These are phyloP conservation scores for Griposia aprilina DNA, from an alignment of 2,888 invertebrate genomes.

Conservation along the genomic window DNA sequence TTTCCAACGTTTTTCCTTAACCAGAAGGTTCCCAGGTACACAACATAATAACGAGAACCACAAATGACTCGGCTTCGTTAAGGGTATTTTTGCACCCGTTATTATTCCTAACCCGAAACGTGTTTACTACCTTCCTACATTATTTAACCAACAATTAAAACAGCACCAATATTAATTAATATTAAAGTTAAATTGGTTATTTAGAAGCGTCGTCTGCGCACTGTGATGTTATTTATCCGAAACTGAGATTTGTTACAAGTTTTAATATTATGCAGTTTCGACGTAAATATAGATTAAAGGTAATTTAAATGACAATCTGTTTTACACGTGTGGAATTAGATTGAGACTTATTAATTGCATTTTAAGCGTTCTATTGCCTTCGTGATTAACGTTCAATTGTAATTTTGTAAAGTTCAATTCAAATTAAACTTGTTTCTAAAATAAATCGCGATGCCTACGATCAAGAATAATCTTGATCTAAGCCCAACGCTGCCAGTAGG, in stretches of 20 bases:
- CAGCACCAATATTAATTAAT: not conserved
- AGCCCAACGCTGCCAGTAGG: not conserved
- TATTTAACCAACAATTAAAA: not conserved
- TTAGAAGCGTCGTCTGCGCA: too few relatives aligned
- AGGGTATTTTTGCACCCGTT: not conserved
- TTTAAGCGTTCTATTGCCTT: not conserved
- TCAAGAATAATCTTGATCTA: not conserved
- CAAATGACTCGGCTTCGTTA: not conserved
- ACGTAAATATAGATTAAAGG: not conserved
- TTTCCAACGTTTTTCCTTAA: not conserved
- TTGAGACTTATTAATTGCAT: not conserved
- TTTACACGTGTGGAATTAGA: not conserved
- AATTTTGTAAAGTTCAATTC: not conserved
- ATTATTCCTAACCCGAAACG: not conserved
- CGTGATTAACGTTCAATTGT: not conserved
- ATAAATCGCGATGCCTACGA: not conserved
- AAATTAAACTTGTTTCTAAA: not conserved
- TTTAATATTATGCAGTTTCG: not conserved
- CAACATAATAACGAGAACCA: not conserved
- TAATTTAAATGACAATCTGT: not conserved
- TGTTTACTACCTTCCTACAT: slow-evolving; percentile 3
- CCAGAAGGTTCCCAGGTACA: not conserved
- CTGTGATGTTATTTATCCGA: too few relatives aligned
- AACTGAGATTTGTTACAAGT: not conserved
- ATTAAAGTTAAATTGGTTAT: too few relatives aligned